phyloP scores from a whole-genome alignment of 2,888 invertebrate species.

The Brachycybe producta region DNA sequence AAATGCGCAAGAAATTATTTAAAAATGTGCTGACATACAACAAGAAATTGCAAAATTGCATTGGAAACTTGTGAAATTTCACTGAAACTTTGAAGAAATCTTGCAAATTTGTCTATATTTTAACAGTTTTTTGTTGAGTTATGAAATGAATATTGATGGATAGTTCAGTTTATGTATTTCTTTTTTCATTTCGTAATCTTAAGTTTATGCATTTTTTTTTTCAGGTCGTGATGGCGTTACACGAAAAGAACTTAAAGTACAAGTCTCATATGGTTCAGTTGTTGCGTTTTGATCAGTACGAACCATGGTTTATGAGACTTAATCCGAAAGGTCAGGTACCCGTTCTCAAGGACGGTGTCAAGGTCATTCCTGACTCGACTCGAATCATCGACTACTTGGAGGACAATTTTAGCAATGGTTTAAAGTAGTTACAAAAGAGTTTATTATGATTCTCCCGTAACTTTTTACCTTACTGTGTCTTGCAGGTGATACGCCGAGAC shows the following conservation, averaged over 20 bases:
- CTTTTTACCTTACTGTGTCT: conserved; percentile 17
- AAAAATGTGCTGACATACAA: too few relatives aligned
- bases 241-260: conserved; percentile 59
- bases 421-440: neutral
- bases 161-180: too few relatives aligned
- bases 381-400: conserved; percentile 64
- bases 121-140: neutral
- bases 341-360: conserved; percentile 54
- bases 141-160: neutral
- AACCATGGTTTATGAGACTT: conserved; percentile 55
- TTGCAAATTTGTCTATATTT: neutral
- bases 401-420: conserved; percentile 48
- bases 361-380: conserved; percentile 56
- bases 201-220: conserved; percentile 4
- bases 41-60: too few relatives aligned
- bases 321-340: conserved; percentile 67
- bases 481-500: conserved; percentile 31
- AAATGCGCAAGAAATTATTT: too few relatives aligned
- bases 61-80: too few relatives aligned
- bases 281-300: conserved; percentile 58
- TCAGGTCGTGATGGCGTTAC: conserved; percentile 57
- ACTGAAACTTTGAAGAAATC: too few relatives aligned
- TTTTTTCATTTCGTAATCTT: neutral
- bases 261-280: conserved; percentile 51
- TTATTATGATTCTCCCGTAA: neutral